phyloP scores from a whole-genome alignment of 2,888 invertebrate genomes.

The Herminia tarsipennalis region DNA sequence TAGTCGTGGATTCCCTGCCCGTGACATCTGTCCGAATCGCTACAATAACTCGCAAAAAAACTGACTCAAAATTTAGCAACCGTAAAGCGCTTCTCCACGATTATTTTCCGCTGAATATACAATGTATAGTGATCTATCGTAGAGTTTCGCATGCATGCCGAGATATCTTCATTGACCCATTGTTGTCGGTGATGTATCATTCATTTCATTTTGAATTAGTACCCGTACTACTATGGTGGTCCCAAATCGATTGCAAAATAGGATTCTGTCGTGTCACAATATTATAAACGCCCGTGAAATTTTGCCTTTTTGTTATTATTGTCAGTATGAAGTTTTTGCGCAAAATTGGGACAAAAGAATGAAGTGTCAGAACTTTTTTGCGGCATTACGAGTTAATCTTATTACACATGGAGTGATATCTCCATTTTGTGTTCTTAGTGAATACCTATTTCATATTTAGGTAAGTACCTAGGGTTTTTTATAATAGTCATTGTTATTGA shows the following conservation, averaged over 20 bases:
- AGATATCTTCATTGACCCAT: constrained; percentile 74
- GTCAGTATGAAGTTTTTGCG: constrained; percentile 33
- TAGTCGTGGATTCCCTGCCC: constrained; percentile 75
- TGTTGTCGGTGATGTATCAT: constrained; percentile 77
- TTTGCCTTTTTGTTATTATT: constrained; percentile 54
- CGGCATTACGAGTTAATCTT: constrained; percentile 27
- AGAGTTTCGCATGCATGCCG: constrained; percentile 49
- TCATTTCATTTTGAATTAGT: constrained; percentile 70
- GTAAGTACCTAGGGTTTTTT: too few relatives aligned
- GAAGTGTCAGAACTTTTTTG: constrained; percentile 18
- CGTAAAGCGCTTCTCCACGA: constrained; percentile 67
- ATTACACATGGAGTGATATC: constrained; percentile 27
- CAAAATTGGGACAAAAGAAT: constrained; percentile 17
- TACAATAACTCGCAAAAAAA: constrained; percentile 84
- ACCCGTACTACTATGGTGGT: constrained; percentile 67
- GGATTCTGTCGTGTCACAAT: constrained; percentile 68
- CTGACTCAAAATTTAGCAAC: constrained; percentile 74
- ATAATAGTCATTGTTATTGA: too few relatives aligned
- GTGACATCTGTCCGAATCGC: constrained; percentile 84
- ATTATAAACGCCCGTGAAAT: constrained; percentile 68
- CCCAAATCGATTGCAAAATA: constrained; percentile 44
- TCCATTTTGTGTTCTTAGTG: background rate
- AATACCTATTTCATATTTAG: too few relatives aligned
- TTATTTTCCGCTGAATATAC: constrained; percentile 72
- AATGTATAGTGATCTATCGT: constrained; percentile 58